Conservation (phyloP, 2,797 vertebrate species). For the Macropus fuliginosus region DNA sequence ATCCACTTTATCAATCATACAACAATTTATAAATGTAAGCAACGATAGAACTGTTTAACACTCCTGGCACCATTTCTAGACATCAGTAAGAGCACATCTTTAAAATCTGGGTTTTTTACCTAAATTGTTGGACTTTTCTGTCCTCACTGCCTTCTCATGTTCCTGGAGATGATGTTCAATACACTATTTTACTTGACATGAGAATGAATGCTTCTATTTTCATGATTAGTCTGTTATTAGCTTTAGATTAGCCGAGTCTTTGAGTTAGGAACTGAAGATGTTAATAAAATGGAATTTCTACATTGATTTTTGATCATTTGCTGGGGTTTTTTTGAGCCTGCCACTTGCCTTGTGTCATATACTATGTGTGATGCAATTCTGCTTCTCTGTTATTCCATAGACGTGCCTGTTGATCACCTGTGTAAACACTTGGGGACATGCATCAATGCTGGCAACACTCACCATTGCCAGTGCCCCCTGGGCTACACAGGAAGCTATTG, state of each 20-base stretch:
- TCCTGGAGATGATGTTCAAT: neutral
- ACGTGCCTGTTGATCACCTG: conserved; percentile 85
- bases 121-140: neutral
- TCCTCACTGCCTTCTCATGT: neutral
- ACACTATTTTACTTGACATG: conserved; percentile 12
- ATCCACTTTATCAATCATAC: neutral
- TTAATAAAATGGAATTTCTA: neutral
- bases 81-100: neutral
- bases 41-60: neutral
- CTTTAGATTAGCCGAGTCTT: neutral
- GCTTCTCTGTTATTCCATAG: conserved; percentile 77
- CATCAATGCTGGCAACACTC: conserved; percentile 87
- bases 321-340: neutral
- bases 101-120: neutral
- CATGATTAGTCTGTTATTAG: conserved; percentile 2
- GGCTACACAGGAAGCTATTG: conserved; percentile 95
- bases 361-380: neutral
- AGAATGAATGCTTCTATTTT: neutral
- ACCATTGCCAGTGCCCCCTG: conserved; percentile 90
- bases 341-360: fast-evolving
- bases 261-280: neutral
- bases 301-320: neutral
- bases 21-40: neutral
- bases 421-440: conserved; percentile 92
- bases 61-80: neutral